A percentile compares a stretch with the other conserved stretches of the same genome.
Conservation (phyloP, 2,888 invertebrate species). For the Drosophila crucigera region DNA sequence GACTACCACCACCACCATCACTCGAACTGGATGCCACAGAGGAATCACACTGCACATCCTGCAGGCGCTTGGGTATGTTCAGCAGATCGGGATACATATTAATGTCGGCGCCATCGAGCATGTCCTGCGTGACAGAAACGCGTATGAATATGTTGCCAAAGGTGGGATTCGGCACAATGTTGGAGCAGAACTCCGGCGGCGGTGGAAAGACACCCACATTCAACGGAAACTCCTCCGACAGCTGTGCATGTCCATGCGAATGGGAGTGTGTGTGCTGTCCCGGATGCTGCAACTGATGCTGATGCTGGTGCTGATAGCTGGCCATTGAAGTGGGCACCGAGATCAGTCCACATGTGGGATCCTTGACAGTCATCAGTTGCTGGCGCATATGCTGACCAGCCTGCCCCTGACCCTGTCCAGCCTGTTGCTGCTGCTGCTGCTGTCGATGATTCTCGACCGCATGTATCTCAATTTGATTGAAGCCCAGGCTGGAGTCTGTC, state of each 20-base stretch:
- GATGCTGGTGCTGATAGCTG: conserved; percentile 44
- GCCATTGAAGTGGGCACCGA: conserved; percentile 81
- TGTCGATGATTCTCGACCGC: conserved; percentile 86
- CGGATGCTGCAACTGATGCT: conserved; percentile 34
- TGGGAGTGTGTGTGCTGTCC: conserved; percentile 57
- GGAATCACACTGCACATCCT: conserved; percentile 71
- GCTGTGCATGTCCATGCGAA: conserved; percentile 72
- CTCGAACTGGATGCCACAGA: conserved; percentile 41
- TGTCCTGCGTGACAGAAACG: conserved; percentile 91
- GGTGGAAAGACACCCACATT: conserved; percentile 86
- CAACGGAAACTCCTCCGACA: conserved; percentile 85
- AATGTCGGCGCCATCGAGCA: conserved; percentile 87
- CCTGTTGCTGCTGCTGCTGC: conserved; percentile 53
- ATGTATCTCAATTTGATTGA: conserved; percentile 88
- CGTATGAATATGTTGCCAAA: conserved; percentile 92
- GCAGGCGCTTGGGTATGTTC: conserved; percentile 88
- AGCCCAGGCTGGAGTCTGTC: conserved; percentile 86
- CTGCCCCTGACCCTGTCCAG: conserved; percentile 52
- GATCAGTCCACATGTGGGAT: conserved; percentile 82
- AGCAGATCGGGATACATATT: conserved; percentile 93
- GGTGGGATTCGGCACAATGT: conserved; percentile 84
- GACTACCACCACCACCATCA: conserved; percentile 58
- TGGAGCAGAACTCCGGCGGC: conserved; percentile 87
- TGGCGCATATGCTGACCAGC: conserved; percentile 66
- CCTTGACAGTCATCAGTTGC: conserved; percentile 81